phyloP scores from a whole-genome alignment of 1,140 invertebrate genomes.

The Bemisia tabaci region DNA sequence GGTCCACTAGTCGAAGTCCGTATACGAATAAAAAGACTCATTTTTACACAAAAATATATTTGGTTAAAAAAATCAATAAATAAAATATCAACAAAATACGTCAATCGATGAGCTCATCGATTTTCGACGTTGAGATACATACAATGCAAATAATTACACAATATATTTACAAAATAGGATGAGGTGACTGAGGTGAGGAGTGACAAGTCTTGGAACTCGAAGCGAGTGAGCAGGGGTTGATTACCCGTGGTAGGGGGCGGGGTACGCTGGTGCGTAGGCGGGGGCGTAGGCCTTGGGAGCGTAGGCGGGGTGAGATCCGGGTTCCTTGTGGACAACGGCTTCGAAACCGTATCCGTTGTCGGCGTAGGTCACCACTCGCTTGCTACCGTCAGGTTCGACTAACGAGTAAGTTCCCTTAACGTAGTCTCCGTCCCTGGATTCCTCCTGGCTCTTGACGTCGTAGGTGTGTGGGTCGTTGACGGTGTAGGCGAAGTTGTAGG shows the following conservation, averaged over 20 bases:
- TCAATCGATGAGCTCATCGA: not conserved
- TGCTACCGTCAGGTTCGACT: slow-evolving; percentile 39
- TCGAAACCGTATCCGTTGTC: slow-evolving; percentile 31
- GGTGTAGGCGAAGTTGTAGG: slow-evolving; percentile 24
- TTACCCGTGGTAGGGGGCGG: slow-evolving; percentile 8
- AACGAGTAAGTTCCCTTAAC: slow-evolving; percentile 25
- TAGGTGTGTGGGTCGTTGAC: slow-evolving; percentile 23
- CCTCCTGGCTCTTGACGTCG: slow-evolving; percentile 22
- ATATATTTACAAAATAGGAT: not conserved
- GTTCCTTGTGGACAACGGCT: slow-evolving; percentile 21
- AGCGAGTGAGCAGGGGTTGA: too few relatives aligned
- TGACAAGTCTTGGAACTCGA: not conserved
- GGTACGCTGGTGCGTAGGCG: slow-evolving; percentile 7
- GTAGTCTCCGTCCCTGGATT: slow-evolving; percentile 24
- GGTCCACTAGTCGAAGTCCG: too few relatives aligned
- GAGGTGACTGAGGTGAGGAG: not conserved
- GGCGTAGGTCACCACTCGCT: slow-evolving; percentile 35
- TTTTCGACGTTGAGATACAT: not conserved
- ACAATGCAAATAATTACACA: not conserved
- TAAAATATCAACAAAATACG: not conserved
- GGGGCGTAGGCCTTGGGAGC: slow-evolving; percentile 27
- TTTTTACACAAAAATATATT: not conserved
- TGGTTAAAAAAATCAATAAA: not conserved
- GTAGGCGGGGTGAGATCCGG: slow-evolving; percentile 4
- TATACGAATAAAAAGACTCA: not conserved